Percentiles rank a stretch among this genome's conserved stretches.
Evolutionary conservation across 2,888 invertebrate genomes (phyloP).

Genomic region (Carterocephalus palaemon): DNA sequence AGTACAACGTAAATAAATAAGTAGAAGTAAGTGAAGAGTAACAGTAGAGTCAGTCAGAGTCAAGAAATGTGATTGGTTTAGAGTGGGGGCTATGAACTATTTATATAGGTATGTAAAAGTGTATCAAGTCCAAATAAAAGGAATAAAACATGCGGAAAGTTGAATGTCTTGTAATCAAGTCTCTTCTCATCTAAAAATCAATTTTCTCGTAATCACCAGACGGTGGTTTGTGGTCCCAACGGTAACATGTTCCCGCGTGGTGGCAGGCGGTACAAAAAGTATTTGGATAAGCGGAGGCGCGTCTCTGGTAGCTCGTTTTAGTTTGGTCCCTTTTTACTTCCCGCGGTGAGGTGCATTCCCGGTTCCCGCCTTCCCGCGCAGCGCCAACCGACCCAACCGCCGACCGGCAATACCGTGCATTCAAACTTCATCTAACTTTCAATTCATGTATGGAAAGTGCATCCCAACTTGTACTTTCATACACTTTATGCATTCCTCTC

Average conservation of each 20-base stretch:
- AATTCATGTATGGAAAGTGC: conserved; percentile 12
- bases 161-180: no score
- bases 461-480: conserved; percentile 1
- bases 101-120: no score
- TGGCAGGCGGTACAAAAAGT: conserved; percentile 36
- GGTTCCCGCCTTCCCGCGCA: conserved; percentile 38
- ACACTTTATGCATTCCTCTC: not conserved
- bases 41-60: no score
- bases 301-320: conserved; percentile 57
- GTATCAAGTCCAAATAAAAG: no score
- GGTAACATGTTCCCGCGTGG: conserved; percentile 12
- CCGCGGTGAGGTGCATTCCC: conserved; percentile 67
- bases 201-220: conserved; percentile 9
- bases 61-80: no score
- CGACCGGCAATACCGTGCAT: conserved; percentile 9
- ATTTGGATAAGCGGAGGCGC: conserved; percentile 58
- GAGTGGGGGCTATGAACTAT: no score
- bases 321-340: conserved; percentile 65
- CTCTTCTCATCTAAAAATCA: not conserved
- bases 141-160: no score
- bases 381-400: conserved; percentile 32
- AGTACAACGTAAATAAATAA: no score
- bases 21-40: no score
- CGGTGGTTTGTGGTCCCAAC: conserved; percentile 11
- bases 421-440: conserved; percentile 20